Conservation (phyloP, 2,797 vertebrate genomes). For the Eidolon dupreanum region DNA sequence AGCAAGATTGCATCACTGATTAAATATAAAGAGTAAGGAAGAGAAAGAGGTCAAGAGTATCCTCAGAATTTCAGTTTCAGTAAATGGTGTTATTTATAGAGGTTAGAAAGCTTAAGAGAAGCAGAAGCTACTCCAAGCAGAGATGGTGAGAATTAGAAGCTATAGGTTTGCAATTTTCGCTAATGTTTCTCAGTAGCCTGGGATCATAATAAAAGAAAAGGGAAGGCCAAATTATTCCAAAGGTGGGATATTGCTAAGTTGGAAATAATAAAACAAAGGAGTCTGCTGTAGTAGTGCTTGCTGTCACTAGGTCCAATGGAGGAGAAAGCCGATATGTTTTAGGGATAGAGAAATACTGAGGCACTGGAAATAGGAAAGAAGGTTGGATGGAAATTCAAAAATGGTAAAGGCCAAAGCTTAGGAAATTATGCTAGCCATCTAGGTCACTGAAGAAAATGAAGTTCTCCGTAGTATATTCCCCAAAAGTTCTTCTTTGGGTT, state of each 20-base stretch:
- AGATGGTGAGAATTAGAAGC: background rate
- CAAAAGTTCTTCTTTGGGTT: background rate
- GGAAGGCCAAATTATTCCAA: background rate
- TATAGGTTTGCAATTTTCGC: background rate
- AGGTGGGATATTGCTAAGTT: background rate
- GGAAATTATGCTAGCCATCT: background rate
- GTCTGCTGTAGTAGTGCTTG: fast-evolving
- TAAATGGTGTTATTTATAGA: background rate
- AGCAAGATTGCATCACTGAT: background rate
- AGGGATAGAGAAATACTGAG: background rate
- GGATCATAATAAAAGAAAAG: background rate
- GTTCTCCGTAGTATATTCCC: background rate
- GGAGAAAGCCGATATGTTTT: background rate
- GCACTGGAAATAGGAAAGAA: background rate
- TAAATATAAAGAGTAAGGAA: background rate
- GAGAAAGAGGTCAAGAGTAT: background rate
- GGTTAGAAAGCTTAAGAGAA: background rate
- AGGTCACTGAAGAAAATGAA: background rate
- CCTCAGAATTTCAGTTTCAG: background rate
- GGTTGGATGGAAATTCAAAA: background rate
- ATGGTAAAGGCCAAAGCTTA: background rate
- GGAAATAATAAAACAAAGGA: background rate
- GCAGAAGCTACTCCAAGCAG: background rate
- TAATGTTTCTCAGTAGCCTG: background rate
- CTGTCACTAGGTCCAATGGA: background rate